phyloP scores from a whole-genome alignment of 2,797 vertebrate genomes.

The Gambelia wislizenii region DNA sequence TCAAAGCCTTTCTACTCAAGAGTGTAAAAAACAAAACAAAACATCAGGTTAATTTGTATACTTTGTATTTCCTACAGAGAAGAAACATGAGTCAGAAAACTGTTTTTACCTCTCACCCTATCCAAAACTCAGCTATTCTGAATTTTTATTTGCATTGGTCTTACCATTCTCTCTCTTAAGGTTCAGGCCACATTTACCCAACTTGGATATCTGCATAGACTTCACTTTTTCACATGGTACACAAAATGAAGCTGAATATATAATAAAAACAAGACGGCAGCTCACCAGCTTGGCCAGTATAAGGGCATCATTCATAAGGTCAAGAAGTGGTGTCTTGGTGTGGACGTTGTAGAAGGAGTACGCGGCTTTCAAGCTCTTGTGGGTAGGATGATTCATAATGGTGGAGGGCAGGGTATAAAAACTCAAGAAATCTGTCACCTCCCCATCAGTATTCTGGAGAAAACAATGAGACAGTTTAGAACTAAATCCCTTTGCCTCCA shows the following conservation, averaged over 20 bases:
- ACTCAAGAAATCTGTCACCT: slow-evolving; percentile 95
- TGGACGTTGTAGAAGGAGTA: slow-evolving; percentile 99
- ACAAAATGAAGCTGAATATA: not conserved
- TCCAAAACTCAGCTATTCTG: not conserved
- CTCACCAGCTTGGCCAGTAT: slow-evolving; percentile 94
- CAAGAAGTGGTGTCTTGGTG: slow-evolving; percentile 91
- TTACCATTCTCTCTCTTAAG: not conserved
- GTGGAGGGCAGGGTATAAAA: slow-evolving; percentile 98
- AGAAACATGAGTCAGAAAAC: not conserved
- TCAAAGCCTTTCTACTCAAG: slow-evolving; percentile 94
- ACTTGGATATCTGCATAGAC: not conserved
- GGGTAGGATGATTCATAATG: slow-evolving; percentile 97
- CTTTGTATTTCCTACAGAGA: not conserved
- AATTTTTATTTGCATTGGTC: not conserved
- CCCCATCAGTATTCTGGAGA: slow-evolving; percentile 84
- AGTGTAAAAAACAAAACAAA: not conserved
- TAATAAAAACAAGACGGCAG: not conserved
- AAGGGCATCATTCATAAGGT: slow-evolving; percentile 97
- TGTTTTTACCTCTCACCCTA: not conserved
- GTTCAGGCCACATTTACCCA: not conserved
- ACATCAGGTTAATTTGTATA: not conserved
- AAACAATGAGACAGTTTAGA: not conserved
- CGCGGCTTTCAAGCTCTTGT: slow-evolving; percentile 97
- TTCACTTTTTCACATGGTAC: not conserved
- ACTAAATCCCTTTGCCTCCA: not conserved